Percentiles rank a stretch among this genome's conserved stretches.
Conservation (phyloP, 2,888 invertebrate genomes). For the Pemphredon lugubris region DNA sequence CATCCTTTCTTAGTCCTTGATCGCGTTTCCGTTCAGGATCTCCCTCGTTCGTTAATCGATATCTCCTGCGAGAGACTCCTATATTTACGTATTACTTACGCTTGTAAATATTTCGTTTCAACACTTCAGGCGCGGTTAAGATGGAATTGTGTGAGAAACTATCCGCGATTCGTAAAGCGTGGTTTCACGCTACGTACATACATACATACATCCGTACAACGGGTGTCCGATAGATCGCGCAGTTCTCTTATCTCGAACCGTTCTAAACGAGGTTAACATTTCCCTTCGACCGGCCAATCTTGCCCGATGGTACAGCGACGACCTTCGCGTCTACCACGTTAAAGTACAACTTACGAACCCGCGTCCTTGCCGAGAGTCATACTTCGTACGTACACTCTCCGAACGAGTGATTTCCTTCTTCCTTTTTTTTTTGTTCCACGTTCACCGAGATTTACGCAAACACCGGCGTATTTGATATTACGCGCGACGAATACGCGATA, state of each 20-base stretch:
- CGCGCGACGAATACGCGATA: neutral
- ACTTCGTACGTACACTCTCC: neutral
- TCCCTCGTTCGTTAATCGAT: constrained; percentile 2
- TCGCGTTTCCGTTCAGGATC: neutral
- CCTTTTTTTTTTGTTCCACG: constrained; percentile 17
- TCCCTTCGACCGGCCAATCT: constrained; percentile 37
- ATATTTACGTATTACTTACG: neutral
- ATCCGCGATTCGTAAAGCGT: neutral
- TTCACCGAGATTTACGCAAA: constrained; percentile 24
- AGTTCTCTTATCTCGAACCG: constrained; percentile 18
- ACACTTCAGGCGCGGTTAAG: constrained; percentile 37
- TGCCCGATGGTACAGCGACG: constrained; percentile 13
- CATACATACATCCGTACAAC: neutral
- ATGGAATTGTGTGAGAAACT: constrained; percentile 45
- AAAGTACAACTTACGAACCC: constrained; percentile 18
- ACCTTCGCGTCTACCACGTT: constrained; percentile 31
- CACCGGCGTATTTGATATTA: constrained; percentile 1
- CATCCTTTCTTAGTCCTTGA: neutral
- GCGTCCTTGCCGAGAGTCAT: constrained; percentile 35
- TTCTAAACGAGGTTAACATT: constrained; percentile 46
- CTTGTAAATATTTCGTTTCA: constrained; percentile 24
- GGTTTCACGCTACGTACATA: neutral
- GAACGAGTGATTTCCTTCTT: constrained; percentile 12
- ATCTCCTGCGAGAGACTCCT: neutral
- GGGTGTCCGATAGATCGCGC: constrained; percentile 22